Base-by-base conservation (phyloP, 2,797 vertebrate species). In the Chromobotia macracanthus region DNA sequence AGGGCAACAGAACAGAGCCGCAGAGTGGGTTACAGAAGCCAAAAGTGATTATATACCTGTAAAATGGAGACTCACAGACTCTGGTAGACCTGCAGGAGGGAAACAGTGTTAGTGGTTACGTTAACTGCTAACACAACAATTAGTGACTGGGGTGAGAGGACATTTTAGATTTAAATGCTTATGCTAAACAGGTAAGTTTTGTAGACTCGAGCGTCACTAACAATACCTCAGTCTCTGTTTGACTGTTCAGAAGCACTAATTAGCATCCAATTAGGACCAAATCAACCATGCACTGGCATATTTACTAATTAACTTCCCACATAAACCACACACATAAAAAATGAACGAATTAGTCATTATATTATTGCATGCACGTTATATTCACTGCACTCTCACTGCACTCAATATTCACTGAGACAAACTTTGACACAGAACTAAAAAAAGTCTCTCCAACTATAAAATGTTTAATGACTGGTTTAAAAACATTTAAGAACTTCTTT, bases 11-110 rank as follows among this genome's bases (percentile, higher is more conserved):
- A 18, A 67, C 19, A 21, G 53, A 69, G 44, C 66, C 9, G 6
- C 13, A 48, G 10, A 23, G 58, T 25, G 67, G n/a, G 18, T 60
- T 35, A 56, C 69, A 75, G 71, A 70, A 50, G 67, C 50, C 70
- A 58, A 68, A 48, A 78, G 74, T 56, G 72, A 80, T 73, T 75
- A 80, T 80, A 12, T 91, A 96, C 95, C 95, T 93, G 93, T 96
- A 86, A 96, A 96, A 90, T 88, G 90, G 90, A 96, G 93, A 91
- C 74, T 94, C 89, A 96, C 91, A 0, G 92, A 93, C 78, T 95
- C 94, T 23, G 95, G 94, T 9, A 96, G 94, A 91, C 94, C 95
- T 96, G 87, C 21, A 0, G 63, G 84, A 88, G 87, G 51, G 87
- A 88, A 89, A 89, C 50, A 79, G 25, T 35, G 77, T 86, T 82